A percentile compares a stretch with the other conserved stretches of the same genome.
phyloP scores from a whole-genome alignment of 2,113 vertebrate genomes.

The Pedionomus torquatus region DNA sequence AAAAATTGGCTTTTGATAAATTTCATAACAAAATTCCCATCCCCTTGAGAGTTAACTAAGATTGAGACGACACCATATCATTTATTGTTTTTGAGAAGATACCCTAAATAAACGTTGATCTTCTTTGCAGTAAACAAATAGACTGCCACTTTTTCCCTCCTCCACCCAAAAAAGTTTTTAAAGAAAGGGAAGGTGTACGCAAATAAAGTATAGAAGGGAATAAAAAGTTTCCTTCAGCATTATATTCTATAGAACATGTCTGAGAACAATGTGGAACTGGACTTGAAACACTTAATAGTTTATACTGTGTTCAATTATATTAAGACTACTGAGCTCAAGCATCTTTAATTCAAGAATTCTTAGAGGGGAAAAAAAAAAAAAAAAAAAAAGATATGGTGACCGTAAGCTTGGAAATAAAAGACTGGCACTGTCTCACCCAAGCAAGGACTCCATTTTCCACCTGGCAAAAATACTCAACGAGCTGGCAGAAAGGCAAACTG shows the following conservation, averaged over 20 bases:
- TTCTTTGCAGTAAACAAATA: not conserved
- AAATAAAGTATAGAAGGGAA: not conserved
- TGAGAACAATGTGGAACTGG: not conserved
- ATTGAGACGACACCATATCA: not conserved
- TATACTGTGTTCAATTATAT: not conserved
- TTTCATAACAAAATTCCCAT: not conserved
- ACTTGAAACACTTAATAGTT: not conserved
- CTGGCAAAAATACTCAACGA: rapidly evolving
- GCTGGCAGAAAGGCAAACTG: not conserved
- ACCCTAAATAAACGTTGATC: not conserved
- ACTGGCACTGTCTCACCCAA: not conserved
- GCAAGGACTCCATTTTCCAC: not conserved
- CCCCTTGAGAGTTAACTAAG: not conserved
- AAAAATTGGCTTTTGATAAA: not conserved
- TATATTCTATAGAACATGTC: not conserved
- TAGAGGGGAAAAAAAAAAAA: rapidly evolving
- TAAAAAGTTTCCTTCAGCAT: not conserved
- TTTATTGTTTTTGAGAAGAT: not conserved
- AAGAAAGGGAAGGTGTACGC: not conserved
- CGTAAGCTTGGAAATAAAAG: not conserved
- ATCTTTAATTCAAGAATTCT: not conserved
- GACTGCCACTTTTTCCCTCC: not conserved
- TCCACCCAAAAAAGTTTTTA: not conserved
- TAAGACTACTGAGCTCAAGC: not conserved
- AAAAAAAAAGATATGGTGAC: not conserved